phyloP scores from a whole-genome alignment of 2,113 vertebrate species.

The Phalacrocorax aristotelis region DNA sequence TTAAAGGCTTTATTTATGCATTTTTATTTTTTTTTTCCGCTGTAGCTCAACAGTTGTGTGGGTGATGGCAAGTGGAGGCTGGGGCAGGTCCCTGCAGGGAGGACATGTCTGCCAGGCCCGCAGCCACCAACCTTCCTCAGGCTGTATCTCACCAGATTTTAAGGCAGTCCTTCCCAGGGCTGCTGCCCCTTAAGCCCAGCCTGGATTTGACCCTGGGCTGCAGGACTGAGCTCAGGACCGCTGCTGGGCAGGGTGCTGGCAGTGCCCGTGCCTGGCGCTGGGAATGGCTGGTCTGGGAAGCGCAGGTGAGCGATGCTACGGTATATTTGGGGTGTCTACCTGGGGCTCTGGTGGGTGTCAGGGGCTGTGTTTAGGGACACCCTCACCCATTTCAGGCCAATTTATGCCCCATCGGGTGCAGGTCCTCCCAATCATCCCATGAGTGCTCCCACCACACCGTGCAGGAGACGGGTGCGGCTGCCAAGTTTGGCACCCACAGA shows the following conservation, averaged over 20 bases:
- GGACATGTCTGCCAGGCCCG: neutral
- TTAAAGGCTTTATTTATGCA: neutral
- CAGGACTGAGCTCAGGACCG: neutral
- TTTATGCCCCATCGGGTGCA: accelerated
- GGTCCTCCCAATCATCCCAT: neutral
- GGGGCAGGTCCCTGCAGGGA: accelerated
- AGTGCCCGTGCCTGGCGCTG: accelerated
- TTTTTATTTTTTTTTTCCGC: accelerated
- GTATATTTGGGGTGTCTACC: neutral
- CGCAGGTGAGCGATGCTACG: accelerated
- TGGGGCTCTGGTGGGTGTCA: neutral
- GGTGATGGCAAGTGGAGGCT: accelerated
- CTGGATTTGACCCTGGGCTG: neutral
- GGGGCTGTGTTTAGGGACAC: neutral
- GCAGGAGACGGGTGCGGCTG: neutral
- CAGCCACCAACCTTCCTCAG: neutral
- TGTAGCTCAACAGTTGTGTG: neutral
- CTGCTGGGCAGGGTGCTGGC: neutral
- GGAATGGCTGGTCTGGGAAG: accelerated
- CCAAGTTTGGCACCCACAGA: neutral
- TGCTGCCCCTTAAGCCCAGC: neutral
- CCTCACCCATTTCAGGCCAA: neutral
- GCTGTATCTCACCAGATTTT: neutral
- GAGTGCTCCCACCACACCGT: too few relatives aligned
- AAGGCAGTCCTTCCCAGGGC: neutral